Conservation (phyloP, 2,113 vertebrate genomes). For the Dipodomys spectabilis region DNA sequence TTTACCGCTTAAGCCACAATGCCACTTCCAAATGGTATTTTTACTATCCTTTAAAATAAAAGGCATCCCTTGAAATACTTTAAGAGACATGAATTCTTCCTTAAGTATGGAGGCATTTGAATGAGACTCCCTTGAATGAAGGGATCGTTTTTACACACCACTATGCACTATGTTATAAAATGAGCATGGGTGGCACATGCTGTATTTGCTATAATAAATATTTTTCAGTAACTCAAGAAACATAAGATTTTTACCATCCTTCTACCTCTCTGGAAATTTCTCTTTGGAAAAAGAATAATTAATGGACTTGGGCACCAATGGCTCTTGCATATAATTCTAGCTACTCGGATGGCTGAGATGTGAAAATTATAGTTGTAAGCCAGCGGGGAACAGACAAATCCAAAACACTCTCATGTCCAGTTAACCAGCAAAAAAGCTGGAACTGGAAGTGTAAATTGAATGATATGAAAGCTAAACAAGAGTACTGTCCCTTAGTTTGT, state of each 20-base stretch:
- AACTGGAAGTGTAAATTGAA: no score
- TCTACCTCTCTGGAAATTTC: constrained; percentile 5
- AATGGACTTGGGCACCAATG: no score
- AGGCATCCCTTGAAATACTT: neutral
- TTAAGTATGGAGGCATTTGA: neutral
- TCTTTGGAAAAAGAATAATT: neutral
- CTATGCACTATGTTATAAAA: neutral
- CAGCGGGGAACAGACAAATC: no score
- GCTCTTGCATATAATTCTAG: no score
- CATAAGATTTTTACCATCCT: neutral
- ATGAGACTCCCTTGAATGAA: neutral
- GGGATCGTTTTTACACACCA: neutral
- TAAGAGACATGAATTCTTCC: neutral
- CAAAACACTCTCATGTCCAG: no score
- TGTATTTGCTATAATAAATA: neutral
- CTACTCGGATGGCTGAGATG: no score
- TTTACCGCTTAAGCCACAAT: no score
- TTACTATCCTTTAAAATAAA: constrained; percentile 7
- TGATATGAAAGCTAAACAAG: no score
- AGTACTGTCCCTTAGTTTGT: neutral
- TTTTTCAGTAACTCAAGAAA: constrained; percentile 47
- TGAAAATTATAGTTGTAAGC: no score
- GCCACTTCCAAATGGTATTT: neutral
- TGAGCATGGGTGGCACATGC: neutral
- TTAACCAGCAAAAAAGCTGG: no score